These are phyloP conservation scores for Synchiropus splendidus DNA, from an alignment of 2,113 vertebrate genomes.

Conservation along the genomic window DNA sequence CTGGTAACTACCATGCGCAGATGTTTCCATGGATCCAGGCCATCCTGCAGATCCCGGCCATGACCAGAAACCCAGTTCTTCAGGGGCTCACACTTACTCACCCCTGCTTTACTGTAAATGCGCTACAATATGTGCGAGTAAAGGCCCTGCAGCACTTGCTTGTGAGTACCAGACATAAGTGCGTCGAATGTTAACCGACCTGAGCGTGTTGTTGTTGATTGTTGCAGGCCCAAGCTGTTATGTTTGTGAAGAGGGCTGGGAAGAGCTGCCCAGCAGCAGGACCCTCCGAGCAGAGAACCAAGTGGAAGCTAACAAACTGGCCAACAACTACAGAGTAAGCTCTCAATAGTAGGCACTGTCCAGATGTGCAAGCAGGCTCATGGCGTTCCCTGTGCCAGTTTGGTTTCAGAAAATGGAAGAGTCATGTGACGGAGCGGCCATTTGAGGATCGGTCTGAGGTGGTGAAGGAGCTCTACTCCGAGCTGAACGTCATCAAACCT, in stretches of 20 bases:
- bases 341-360: no score
- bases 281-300: constrained; percentile 72
- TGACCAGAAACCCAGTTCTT: constrained; percentile 22
- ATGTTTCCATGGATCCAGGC: constrained; percentile 36
- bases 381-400: constrained; percentile 60
- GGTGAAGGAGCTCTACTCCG: constrained; percentile 83
- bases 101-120: constrained; percentile 27
- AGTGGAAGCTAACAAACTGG: constrained; percentile 77
- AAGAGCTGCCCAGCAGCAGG: constrained; percentile 62
- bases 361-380: neutral
- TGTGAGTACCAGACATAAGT: constrained; percentile 25
- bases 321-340: constrained; percentile 77
- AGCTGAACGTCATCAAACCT: constrained; percentile 69
- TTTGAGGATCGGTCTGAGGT: constrained; percentile 78
- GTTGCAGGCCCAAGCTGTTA: constrained; percentile 33
- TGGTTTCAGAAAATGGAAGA: constrained; percentile 90
- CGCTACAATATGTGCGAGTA: constrained; percentile 31
- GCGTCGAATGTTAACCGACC: neutral
- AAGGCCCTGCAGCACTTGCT: constrained; percentile 34
- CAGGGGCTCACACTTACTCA: constrained; percentile 23
- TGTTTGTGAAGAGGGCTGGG: constrained; percentile 46
- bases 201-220: neutral
- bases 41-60: constrained; percentile 27
- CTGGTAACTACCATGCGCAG: no score
- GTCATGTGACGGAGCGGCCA: constrained; percentile 76